A percentile compares a stretch with the other conserved stretches of the same genome.
These are phyloP conservation scores for Propithecus deckenii DNA, from an alignment of 2,797 vertebrate species.

Conservation along the genomic window DNA sequence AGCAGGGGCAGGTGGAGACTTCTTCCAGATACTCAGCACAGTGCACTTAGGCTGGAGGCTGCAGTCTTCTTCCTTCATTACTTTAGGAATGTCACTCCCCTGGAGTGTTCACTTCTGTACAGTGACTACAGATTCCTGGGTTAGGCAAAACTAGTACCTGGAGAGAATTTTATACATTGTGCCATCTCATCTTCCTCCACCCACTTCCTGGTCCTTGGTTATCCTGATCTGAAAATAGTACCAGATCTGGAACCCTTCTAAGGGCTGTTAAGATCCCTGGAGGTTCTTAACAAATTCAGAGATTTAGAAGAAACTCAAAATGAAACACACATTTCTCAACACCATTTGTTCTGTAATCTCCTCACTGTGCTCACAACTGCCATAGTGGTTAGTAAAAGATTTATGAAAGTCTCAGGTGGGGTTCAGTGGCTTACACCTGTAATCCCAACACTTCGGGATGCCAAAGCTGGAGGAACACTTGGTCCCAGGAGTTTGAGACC, in stretches of 20 bases:
- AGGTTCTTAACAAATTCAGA: background rate
- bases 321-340: background rate
- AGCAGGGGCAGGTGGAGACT: background rate
- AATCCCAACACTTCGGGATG: too few species aligned
- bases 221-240: background rate
- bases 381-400: too few species aligned
- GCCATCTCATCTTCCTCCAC: background rate
- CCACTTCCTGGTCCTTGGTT: background rate
- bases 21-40: background rate
- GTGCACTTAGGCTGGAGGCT: background rate
- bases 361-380: background rate
- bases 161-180: background rate
- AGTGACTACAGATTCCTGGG: background rate
- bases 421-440: too few species aligned
- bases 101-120: background rate
- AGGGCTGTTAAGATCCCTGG: background rate
- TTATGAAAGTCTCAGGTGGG: too few species aligned
- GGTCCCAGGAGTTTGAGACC: too few species aligned
- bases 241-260: background rate
- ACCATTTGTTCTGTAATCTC: background rate
- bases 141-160: background rate
- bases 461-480: too few species aligned
- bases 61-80: background rate
- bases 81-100: background rate
- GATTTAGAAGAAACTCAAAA: background rate